Evolutionary conservation across 2,113 vertebrate genomes (phyloP).

Genomic region (Gorsachius goisagi): DNA sequence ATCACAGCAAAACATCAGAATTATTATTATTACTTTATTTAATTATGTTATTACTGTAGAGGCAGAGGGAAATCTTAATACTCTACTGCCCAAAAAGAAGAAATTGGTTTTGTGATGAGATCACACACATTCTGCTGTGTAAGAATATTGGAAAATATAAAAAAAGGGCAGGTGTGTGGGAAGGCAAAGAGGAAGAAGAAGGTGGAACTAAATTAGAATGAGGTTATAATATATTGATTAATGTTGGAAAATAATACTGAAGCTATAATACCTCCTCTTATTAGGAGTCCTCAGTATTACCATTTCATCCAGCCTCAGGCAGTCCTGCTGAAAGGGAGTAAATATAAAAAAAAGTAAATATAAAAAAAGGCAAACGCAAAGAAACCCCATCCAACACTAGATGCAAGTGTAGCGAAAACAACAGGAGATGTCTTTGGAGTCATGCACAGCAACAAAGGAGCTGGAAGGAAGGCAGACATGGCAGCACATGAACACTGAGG

Average conservation of each 20-base stretch:
- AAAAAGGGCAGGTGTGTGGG: background rate
- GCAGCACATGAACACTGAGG: background rate
- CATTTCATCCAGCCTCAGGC: background rate
- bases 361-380: background rate
- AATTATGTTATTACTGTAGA: background rate
- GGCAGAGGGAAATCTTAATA: background rate
- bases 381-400: background rate
- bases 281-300: background rate
- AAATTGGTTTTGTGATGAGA: background rate
- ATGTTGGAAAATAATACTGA: background rate
- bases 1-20: background rate
- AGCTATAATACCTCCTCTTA: background rate
- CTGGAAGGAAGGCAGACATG: background rate
- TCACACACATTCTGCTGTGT: background rate
- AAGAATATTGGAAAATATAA: background rate
- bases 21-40: background rate
- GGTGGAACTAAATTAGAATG: background rate
- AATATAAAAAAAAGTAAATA: background rate
- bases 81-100: background rate
- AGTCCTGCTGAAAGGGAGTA: background rate
- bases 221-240: background rate
- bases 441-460: background rate
- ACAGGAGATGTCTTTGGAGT: background rate
- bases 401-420: rapidly evolving
- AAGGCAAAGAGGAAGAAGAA: background rate